Evolutionary conservation across 2,113 vertebrate species (phyloP).

Genomic region (Uropsilus gracilis): DNA sequence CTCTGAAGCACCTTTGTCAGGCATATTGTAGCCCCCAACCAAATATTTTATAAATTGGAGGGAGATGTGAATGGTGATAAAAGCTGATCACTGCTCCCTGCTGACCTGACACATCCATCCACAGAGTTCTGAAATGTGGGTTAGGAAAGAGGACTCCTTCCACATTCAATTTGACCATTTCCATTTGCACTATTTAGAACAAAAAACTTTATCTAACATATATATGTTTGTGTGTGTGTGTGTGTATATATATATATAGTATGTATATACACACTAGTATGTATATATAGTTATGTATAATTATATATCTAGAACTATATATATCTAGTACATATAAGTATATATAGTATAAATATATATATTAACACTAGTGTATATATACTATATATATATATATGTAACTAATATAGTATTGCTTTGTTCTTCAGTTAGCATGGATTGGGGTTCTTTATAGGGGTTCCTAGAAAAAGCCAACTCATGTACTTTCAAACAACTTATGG

Average conservation of each 20-base stretch:
- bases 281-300: no score
- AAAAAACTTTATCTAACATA: not conserved
- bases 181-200: not conserved
- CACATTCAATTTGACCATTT: slow-evolving; percentile 41
- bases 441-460: not conserved
- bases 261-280: no score
- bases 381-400: no score
- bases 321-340: no score
- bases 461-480: not conserved
- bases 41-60: slow-evolving; percentile 73
- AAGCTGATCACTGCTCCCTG: not conserved
- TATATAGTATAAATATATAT: no score
- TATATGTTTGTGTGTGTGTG: no score
- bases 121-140: slow-evolving; percentile 51
- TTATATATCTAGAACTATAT: no score
- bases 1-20: slow-evolving; percentile 59
- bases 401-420: no score
- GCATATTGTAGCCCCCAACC: slow-evolving; percentile 62
- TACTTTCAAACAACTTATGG: not conserved
- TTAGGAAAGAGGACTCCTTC: slow-evolving; percentile 26
- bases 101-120: slow-evolving; percentile 3
- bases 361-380: not conserved
- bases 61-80: slow-evolving; percentile 62
- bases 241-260: no score
- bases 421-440: not conserved